phyloP scores from a whole-genome alignment of 2,797 vertebrate species.

The Schizopygopsis pylzovi region DNA sequence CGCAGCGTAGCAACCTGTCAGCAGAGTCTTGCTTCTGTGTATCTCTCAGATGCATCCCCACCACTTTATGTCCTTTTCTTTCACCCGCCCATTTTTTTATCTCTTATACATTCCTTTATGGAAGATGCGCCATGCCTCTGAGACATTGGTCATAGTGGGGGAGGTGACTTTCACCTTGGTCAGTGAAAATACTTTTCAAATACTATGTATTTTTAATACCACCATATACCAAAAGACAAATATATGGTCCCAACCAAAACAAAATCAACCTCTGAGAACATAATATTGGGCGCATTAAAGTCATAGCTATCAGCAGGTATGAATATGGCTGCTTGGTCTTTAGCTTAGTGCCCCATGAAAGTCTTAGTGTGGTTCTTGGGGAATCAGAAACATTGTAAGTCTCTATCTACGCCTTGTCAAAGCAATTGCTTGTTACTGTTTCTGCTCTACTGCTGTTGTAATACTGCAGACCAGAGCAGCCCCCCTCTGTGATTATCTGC shows the following conservation, averaged over 20 bases:
- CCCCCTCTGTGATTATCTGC: slow-evolving; percentile 51
- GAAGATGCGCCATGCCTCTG: slow-evolving; percentile 23
- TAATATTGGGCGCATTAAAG: slow-evolving; percentile 30
- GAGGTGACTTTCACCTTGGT: slow-evolving; percentile 28
- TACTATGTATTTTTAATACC: slow-evolving; percentile 2
- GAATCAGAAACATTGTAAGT: slow-evolving; percentile 15
- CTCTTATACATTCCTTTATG: slow-evolving; percentile 9
- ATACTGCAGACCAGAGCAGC: slow-evolving; percentile 42
- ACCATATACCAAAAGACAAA: slow-evolving; percentile 15
- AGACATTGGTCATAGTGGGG: slow-evolving; percentile 27
- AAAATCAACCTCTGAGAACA: slow-evolving; percentile 22
- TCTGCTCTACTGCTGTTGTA: slow-evolving; percentile 26
- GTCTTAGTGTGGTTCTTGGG: slow-evolving; percentile 7
- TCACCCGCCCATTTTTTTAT: not conserved
- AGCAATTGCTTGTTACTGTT: slow-evolving; percentile 44
- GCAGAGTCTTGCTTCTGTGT: slow-evolving; percentile 17
- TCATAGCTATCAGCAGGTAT: slow-evolving; percentile 47
- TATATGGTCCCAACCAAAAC: not conserved
- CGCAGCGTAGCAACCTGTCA: slow-evolving; percentile 38
- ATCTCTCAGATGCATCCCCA: slow-evolving; percentile 4
- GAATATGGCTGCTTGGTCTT: slow-evolving; percentile 47
- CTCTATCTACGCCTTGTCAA: slow-evolving; percentile 44
- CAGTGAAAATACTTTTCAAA: slow-evolving; percentile 18
- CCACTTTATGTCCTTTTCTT: slow-evolving; percentile 26
- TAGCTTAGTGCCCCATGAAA: slow-evolving; percentile 8